These are phyloP conservation scores for Malacoraja senta DNA, from an alignment of 2,797 vertebrate species.

Conservation along the genomic window DNA sequence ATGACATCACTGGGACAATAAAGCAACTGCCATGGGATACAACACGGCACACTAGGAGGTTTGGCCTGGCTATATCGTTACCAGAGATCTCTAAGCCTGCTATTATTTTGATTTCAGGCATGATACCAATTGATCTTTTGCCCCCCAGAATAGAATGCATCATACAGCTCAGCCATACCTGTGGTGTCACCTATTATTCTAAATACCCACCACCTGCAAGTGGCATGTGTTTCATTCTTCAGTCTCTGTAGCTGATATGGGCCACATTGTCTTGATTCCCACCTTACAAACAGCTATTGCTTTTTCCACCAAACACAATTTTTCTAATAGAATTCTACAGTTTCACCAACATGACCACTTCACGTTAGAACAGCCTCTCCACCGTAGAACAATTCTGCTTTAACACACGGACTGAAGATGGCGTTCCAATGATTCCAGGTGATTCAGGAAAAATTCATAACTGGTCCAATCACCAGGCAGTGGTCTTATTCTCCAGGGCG, in stretches of 20 bases:
- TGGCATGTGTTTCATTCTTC: background rate
- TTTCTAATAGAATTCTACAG: background rate
- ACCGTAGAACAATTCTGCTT: background rate
- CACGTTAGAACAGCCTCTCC: background rate
- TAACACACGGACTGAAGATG: background rate
- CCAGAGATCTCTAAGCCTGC: constrained; percentile 45
- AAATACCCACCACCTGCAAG: constrained; percentile 42
- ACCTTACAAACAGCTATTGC: constrained; percentile 40
- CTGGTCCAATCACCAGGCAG: background rate
- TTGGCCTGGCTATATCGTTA: constrained; percentile 59
- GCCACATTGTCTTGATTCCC: constrained; percentile 35
- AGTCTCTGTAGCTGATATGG: background rate
- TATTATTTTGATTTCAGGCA: constrained; percentile 42
- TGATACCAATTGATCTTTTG: constrained; percentile 37
- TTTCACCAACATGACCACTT: constrained; percentile 22
- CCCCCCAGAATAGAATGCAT: constrained; percentile 6
- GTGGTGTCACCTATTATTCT: constrained; percentile 43
- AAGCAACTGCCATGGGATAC: constrained; percentile 53
- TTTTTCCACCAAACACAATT: constrained; percentile 38
- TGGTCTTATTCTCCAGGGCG: background rate
- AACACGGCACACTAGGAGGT: constrained; percentile 55
- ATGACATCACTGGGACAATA: constrained; percentile 56
- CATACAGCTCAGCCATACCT: constrained; percentile 37
- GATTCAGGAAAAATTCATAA: background rate
- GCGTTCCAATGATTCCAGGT: constrained; percentile 18